Base-by-base conservation (phyloP, 1,140 invertebrate genomes). In the Drosophila rufa region DNA sequence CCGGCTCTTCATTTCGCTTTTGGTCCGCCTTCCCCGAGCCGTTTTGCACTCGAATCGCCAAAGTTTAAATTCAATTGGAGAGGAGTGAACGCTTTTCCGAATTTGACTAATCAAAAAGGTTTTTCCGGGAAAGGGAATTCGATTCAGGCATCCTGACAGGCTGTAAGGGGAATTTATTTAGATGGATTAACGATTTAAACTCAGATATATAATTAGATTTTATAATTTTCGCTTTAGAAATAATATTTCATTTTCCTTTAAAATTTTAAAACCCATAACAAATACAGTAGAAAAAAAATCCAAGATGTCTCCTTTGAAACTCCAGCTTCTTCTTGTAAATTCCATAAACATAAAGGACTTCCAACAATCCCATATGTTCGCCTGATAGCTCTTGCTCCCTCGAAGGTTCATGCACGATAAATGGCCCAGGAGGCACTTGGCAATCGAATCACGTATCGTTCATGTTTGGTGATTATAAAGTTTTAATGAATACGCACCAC, bases 401-500 rank as follows among this genome's bases (percentile, higher is more conserved):
- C 48, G 56, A 50, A 79, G 58, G 69, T 80, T 77, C 69, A 80
- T 75, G 78, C 27, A 59, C 78, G 79, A 71, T 75, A 85, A 86
- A 79, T 71, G 78, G 65, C 46, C 33, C 45, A 61, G 57, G 74
- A 65, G 60, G 74, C 82, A 87, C 50, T 86, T 86, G 78, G 83
- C 83, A 86, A 86, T 86, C 83, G 79, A 71, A 80, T 56, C 83
- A 86, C 83, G 83, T 86, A 82, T 87, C 76, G 79, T 86, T 82
- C 82, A 82, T 82, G 83, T 87, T 87, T 76, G 83, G 83, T 82
- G 83, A 86, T 90, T 89, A 89, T 89, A 89, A 90, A 90, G 85
- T 90, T 90, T 90, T 90, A 89, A 89, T 81, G 84, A 89, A 90
- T 89, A 81, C 81, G 84, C 85, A 90, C 65, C 78, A 89, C 62